A percentile compares a stretch with the other conserved stretches of the same genome.
phyloP scores from a whole-genome alignment of 2,797 vertebrate genomes.

The Mormyrus proboscirostris region DNA sequence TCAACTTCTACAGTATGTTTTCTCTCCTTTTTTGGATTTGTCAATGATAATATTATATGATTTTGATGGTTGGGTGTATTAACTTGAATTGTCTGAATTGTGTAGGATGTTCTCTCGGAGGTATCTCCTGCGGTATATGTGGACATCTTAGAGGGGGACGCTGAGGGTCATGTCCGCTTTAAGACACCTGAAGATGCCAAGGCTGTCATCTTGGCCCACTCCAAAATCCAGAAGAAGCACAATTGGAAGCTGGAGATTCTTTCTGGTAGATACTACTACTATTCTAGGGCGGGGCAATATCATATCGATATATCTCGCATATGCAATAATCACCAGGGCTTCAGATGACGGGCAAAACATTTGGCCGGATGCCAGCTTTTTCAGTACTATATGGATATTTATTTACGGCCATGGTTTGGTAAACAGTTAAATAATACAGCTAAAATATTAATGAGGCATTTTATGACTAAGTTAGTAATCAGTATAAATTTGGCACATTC shows the following conservation, averaged over 20 bases:
- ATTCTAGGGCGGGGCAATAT: not conserved
- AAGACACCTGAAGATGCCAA: constrained; percentile 72
- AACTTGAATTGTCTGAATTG: not conserved
- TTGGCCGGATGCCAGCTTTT: not conserved
- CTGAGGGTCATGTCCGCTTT: constrained; percentile 80
- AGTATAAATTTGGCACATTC: not conserved
- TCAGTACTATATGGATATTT: not conserved
- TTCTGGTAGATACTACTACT: constrained; percentile 60
- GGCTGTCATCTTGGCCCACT: constrained; percentile 49
- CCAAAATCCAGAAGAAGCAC: constrained; percentile 72
- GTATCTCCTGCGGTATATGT: constrained; percentile 79
- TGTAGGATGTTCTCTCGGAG: constrained; percentile 71
- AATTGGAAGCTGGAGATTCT: constrained; percentile 82
- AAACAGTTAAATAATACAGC: not conserved
- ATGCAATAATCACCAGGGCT: not conserved
- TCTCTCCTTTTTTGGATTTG: not conserved
- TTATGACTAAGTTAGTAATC: not conserved
- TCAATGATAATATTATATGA: not conserved
- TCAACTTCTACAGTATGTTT: not conserved
- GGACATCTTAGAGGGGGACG: constrained; percentile 83
- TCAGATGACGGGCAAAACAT: not conserved
- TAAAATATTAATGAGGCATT: not conserved
- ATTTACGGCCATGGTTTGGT: not conserved
- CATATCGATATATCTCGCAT: not conserved
- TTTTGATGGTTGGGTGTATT: not conserved